Base-by-base conservation (phyloP, 2,797 vertebrate genomes). In the Echiichthys vipera region DNA sequence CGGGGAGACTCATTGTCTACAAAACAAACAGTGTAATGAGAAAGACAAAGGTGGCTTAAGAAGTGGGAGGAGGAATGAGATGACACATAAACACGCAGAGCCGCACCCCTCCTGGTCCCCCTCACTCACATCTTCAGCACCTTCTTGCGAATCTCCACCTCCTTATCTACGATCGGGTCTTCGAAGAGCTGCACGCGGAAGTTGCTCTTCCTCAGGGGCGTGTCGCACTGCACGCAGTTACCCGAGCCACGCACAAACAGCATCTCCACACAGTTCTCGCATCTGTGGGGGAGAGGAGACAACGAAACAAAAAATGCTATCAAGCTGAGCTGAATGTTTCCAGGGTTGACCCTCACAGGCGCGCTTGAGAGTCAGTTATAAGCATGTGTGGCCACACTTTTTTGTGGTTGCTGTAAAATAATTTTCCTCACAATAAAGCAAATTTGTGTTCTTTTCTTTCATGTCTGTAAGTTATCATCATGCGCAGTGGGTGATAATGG, bases 101-200 rank as follows among this genome's bases (percentile, higher is more conserved):
- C 73, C 74, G 13, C 89, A 74, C 85, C 84, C 77, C 82, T 76
- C 75, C 11, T 55, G 25, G 51, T 54, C 45, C 53, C 32, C 2
- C 20, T 39, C 72, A 93, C 94, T 91, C 88, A 95, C 98, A 98
- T 97, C 95, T 98, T 99, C 73, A 99, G 93, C 78, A 99, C 96
- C 92, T 97, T 99, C 93, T 99, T 99, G 64, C 98, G 94, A 86
- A 99, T 99, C 89, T 99, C 98, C 89, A 99, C 98, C 88, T 99
- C 98, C 86, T 99, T 99, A 90, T 99, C 98, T 0, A 99, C 93
- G 15, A 96, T 90, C 2, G 98, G 97, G 88, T 99, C 98, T 81
- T 99, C 98, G 66, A 99, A 99, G 77, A 99, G 96, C 89, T 99
- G 98, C 27, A 99, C 94, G 2, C 97, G 96, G 88, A 99, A 99